Evolutionary conservation across 2,797 vertebrate species (phyloP).

Genomic region (Hirundo rustica): DNA sequence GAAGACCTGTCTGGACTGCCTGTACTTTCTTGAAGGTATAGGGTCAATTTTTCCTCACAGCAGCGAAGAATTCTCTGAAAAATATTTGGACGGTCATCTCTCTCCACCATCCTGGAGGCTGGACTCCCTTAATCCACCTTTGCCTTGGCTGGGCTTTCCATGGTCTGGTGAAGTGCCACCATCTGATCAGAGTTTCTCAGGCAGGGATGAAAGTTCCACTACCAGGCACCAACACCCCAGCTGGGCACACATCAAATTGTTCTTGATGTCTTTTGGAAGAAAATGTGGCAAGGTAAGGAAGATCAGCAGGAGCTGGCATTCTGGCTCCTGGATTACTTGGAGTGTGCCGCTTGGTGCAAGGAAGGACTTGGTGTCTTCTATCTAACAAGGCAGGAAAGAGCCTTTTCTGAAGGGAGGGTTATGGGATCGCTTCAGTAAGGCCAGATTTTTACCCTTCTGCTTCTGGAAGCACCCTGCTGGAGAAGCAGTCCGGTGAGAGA

Average conservation of each 20-base stretch:
- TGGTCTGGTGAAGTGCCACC: background rate
- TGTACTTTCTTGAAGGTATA: conserved; percentile 18
- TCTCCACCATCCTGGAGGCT: background rate
- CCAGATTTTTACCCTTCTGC: background rate
- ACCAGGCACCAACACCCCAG: background rate
- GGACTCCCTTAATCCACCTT: background rate
- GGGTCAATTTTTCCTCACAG: background rate
- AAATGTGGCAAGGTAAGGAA: background rate
- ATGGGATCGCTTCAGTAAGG: background rate
- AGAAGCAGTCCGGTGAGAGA: background rate
- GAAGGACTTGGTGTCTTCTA: background rate
- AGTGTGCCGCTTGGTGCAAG: background rate
- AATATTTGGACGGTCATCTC: background rate
- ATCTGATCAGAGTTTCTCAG: background rate
- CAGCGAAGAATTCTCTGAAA: background rate
- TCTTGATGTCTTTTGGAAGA: background rate
- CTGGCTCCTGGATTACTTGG: background rate
- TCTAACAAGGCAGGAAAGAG: background rate
- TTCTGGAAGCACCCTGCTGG: background rate
- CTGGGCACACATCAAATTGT: background rate
- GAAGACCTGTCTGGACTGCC: background rate
- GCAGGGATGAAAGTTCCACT: background rate
- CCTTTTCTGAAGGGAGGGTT: background rate
- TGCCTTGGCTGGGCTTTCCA: background rate
- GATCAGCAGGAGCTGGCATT: background rate